Evolutionary conservation across 2,888 invertebrate species (phyloP), one percentile per base, ranked within the genome.

Genomic region (Quadriops clusia): DNA sequence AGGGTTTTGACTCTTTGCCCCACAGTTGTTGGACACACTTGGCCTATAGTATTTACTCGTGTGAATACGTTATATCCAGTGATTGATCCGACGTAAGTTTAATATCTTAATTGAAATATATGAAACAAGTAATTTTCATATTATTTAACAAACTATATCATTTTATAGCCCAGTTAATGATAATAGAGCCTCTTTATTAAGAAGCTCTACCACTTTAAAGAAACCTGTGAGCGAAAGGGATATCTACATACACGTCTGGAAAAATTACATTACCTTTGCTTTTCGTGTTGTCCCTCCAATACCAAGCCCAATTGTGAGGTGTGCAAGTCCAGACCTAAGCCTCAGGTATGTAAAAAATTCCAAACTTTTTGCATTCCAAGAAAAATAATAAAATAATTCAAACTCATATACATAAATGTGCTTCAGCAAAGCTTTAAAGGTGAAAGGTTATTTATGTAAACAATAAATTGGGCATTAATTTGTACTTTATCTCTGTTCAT

Each of bases 211-310:
- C 1, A 72, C 87, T 4, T 80, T 87, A 0, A 78, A 89, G 50
- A 93, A 93, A 55, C 83, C 89, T 5, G 79, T 90, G 31, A 89
- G 86, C 44, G 95, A 95, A 62, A 70, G 91, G 44, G 95, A 95
- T 57, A 77, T 87, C 17, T 93, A 95, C 60, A 78, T 97, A 69
- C 89, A 89, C 61, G 74, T 98, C 13, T 99, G 98, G 95, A 85
- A 91, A 55, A 95, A 95, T 65, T 95, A 97, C 63, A 77, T 94
- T 47, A 87, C 90, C 9, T 85, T 95, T 67, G 93, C 93, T 5
- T 98, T 95, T 65, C 75, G 93, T 30, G 83, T 98, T 24, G 93
- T 94, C 4, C 97, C 95, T 7, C 85, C 90, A 13, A 81, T 84
- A 37, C 83, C 86, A 1, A 83, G 81, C 53, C 83, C 86, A 0